Evolutionary conservation across 2,888 invertebrate genomes (phyloP).

Genomic region (Phyto melanocephala): DNA sequence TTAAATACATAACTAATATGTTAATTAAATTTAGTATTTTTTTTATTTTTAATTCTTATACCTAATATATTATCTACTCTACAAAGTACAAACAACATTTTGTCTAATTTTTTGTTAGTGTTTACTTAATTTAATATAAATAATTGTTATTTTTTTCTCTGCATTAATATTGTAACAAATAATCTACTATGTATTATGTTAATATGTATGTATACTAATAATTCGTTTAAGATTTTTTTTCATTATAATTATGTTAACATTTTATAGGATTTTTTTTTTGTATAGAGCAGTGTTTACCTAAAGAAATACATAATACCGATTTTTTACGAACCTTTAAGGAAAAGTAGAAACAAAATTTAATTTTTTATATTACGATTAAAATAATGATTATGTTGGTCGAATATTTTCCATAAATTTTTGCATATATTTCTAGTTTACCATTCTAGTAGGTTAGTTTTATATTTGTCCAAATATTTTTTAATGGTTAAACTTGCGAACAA

Average conservation of each 20-base stretch:
- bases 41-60: background rate
- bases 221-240: constrained; percentile 28
- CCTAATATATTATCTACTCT: constrained; percentile 16
- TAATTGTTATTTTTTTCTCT: background rate
- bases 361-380: too few relatives aligned
- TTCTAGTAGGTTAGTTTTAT: too few relatives aligned
- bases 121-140: background rate
- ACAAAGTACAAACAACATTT: constrained; percentile 49
- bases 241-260: constrained; percentile 49
- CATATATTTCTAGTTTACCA: too few relatives aligned
- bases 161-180: constrained; percentile 38
- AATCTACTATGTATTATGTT: constrained; percentile 16
- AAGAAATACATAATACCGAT: background rate
- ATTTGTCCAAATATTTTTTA: too few relatives aligned
- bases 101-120: constrained; percentile 1
- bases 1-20: constrained; percentile 25
- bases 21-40: constrained; percentile 19
- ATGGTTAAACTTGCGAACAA: too few relatives aligned
- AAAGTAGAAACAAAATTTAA: too few relatives aligned
- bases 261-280: constrained; percentile 28
- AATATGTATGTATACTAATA: constrained; percentile 15
- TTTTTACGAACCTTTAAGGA: too few relatives aligned
- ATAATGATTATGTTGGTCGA: too few relatives aligned
- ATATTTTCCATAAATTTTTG: too few relatives aligned
- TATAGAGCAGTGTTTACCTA: constrained; percentile 17